Evolutionary conservation across 2,113 vertebrate genomes (phyloP), one percentile per base, ranked within the genome.

Genomic region (Lucifuga dentata): DNA sequence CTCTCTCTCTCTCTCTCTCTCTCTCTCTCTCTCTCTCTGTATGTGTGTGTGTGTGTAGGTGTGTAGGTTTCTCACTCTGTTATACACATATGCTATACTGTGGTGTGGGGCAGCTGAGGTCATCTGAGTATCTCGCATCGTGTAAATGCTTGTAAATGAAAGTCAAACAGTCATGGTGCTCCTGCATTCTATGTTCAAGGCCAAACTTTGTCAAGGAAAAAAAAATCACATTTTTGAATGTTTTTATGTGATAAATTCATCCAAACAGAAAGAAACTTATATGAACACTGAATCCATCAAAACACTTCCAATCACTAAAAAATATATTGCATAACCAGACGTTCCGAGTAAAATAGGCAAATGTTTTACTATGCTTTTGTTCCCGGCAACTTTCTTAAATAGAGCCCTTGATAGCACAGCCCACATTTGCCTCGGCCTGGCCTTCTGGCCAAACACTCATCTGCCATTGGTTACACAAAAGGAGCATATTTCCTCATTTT

Each of bases 51-150:
- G 53, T 32, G 38, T 46, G 44, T 51, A 81, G 78, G 78, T 80
- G 83, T 76, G 83, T 76, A 86, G 83, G 84, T 88, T 84, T 67
- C 63, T 61, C 64, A 62, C 76, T 90, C 88, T 90, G 88, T 85
- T 91, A 67, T 81, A 80, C 39, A 77, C 80, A 88, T 90, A 85
- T 23, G 38, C n/a, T 57, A 13, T 57, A 52, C 61, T 73, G 79
- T 59, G 76, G 76, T 73, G 79, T 76, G 74, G 80, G 87, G 65
- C 33, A 38, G 63, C 75, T 89, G 88, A 91, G 85, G 83, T 89
- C 88, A 88, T 87, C 56, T 55, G 46, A 86, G 81, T 74, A 41
- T 74, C 80, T 84, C 70, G 33, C 51, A 70, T 21, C 45, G 68
- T 39, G 73, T 38, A 60, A 58, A 3, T 24, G 63, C 76, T 78